Conservation (phyloP, 2,888 invertebrate genomes). For the Epinotia demarniana region DNA sequence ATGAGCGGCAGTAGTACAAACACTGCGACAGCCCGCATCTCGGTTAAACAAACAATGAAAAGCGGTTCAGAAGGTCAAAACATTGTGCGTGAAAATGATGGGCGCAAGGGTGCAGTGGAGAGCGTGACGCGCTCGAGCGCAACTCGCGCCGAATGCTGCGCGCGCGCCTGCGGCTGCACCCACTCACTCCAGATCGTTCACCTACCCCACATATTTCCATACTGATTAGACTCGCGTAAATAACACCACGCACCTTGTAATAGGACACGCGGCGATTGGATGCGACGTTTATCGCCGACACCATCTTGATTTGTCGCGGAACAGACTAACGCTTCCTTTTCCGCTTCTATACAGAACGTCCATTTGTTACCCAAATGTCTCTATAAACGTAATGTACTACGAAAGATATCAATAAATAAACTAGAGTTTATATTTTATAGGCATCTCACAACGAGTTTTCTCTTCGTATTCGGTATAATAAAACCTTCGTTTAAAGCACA, state of each 20-base stretch:
- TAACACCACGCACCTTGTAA: constrained; percentile 72
- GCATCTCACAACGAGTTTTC: constrained; percentile 10
- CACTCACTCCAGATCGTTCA: constrained; percentile 80
- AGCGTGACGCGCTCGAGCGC: constrained; percentile 75
- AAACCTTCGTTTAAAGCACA: neutral
- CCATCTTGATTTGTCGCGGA: constrained; percentile 75
- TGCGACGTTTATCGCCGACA: constrained; percentile 69
- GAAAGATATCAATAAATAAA: constrained; percentile 43
- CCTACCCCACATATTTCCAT: constrained; percentile 82
- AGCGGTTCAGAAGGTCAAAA: constrained; percentile 24
- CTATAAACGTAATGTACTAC: constrained; percentile 63
- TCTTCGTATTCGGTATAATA: neutral
- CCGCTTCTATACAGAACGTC: constrained; percentile 59
- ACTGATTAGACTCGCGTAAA: constrained; percentile 78
- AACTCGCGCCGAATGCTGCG: constrained; percentile 73
- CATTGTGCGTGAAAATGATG: constrained; percentile 23
- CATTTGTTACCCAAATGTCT: constrained; percentile 68
- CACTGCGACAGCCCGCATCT: constrained; percentile 57
- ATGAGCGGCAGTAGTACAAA: constrained; percentile 61
- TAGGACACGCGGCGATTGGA: constrained; percentile 71
- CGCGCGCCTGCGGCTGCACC: constrained; percentile 63
- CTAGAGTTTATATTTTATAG: constrained; percentile 28
- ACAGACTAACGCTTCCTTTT: constrained; percentile 64
- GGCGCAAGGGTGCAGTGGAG: constrained; percentile 54
- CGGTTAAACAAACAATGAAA: constrained; percentile 52